These are phyloP conservation scores for Dendrocincla fuliginosa DNA, from an alignment of 2,797 vertebrate genomes.

Conservation along the genomic window DNA sequence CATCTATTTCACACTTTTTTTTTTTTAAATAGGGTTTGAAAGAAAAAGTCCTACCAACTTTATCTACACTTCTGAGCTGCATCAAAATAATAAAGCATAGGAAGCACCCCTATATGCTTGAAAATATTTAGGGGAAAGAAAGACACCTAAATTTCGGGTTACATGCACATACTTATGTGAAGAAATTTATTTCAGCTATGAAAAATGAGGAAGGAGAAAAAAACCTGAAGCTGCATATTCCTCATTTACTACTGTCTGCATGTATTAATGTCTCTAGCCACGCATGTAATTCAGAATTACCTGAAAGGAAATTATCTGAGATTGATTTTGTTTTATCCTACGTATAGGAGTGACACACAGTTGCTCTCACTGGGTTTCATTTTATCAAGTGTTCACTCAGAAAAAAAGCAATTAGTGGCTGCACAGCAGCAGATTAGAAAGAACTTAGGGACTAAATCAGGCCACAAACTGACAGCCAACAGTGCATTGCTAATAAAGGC, in stretches of 20 bases:
- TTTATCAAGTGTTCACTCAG: not conserved
- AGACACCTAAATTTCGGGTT: not conserved
- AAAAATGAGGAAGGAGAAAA: not conserved
- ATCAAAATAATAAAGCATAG: not conserved
- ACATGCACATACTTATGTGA: rapidly evolving
- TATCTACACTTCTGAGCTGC: not conserved
- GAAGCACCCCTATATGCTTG: not conserved
- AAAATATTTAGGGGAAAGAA: not conserved
- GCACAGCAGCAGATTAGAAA: not conserved
- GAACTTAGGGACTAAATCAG: not conserved
- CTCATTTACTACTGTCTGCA: not conserved
- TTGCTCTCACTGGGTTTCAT: not conserved
- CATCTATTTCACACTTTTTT: not conserved
- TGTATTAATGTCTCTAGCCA: not conserved
- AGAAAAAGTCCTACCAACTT: not conserved
- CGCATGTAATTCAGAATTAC: not conserved
- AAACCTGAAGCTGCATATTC: not conserved
- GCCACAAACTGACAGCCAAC: not conserved
- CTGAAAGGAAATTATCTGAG: not conserved
- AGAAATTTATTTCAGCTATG: not conserved
- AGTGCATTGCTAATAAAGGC: not conserved
- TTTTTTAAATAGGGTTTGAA: not conserved
- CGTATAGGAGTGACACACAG: not conserved
- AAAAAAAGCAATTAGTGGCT: not conserved
- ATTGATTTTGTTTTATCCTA: not conserved